Percentiles rank a stretch among this genome's conserved stretches.
Evolutionary conservation across 2,888 invertebrate species (phyloP).

Genomic region (Folsomia manolachei): DNA sequence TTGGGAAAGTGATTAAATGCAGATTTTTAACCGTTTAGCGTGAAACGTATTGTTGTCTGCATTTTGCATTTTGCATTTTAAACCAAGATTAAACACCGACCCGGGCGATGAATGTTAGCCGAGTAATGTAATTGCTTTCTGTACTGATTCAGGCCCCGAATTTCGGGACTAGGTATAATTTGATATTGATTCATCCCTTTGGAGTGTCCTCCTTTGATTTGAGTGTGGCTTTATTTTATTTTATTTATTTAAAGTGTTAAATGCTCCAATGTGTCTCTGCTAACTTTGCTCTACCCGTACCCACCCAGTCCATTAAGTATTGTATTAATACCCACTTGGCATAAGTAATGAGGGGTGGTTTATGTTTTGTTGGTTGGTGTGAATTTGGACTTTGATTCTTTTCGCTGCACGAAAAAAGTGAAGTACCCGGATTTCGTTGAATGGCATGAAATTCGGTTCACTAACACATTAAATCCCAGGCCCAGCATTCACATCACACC

Average conservation of each 20-base stretch:
- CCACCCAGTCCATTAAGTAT: not conserved
- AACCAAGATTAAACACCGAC: too few relatives aligned
- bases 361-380: not conserved
- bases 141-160: not conserved
- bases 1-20: not conserved
- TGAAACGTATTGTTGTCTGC: too few relatives aligned
- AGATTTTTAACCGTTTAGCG: not conserved
- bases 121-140: not conserved
- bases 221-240: not conserved
- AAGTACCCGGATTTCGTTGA: too few relatives aligned
- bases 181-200: not conserved
- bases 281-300: too few relatives aligned
- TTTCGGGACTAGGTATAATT: not conserved
- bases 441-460: too few relatives aligned
- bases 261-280: not conserved
- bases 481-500: too few relatives aligned
- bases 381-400: not conserved
- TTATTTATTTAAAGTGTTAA: constrained; percentile 10
- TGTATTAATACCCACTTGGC: not conserved
- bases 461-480: too few relatives aligned
- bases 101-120: not conserved
- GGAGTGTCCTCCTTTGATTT: not conserved
- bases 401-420: not conserved
- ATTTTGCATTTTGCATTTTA: too few relatives aligned
- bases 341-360: not conserved